Conservation (phyloP, 2,113 vertebrate species). For the Ceyx margarethae region DNA sequence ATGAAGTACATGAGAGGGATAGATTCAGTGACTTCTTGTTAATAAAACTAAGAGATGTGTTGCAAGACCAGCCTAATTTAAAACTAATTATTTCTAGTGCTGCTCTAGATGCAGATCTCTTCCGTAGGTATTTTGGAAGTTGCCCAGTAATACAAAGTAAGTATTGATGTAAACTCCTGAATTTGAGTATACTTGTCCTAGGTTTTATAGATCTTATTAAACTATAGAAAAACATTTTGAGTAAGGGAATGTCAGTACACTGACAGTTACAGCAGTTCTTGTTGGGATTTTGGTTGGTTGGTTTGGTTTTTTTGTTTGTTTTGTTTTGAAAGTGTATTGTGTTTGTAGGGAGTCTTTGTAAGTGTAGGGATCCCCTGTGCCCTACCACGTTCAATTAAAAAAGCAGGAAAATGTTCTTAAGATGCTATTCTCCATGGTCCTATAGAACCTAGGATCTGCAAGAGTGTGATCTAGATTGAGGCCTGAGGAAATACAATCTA, state of each 20-base stretch:
- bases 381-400: rapidly evolving
- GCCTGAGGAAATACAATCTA: too few relatives aligned
- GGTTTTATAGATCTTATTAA: neutral
- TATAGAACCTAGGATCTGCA: neutral
- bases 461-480: neutral
- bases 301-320: neutral
- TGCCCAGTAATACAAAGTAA: constrained; percentile 92
- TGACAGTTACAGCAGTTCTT: neutral
- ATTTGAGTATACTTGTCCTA: neutral
- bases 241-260: neutral
- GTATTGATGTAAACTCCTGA: constrained; percentile 38
- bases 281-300: neutral
- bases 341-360: neutral
- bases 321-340: neutral
- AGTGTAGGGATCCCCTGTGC: neutral
- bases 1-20: constrained; percentile 96
- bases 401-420: neutral
- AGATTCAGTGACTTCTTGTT: constrained; percentile 94
- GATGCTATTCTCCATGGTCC: neutral
- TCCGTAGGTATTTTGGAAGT: constrained; percentile 88
- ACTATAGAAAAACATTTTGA: neutral
- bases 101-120: constrained; percentile 87
- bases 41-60: constrained; percentile 87
- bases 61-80: constrained; percentile 82
- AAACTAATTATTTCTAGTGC: constrained; percentile 94